These are phyloP conservation scores for Imbricaverruca yamaguchii DNA, from an alignment of 2,888 invertebrate species.

Conservation along the genomic window DNA sequence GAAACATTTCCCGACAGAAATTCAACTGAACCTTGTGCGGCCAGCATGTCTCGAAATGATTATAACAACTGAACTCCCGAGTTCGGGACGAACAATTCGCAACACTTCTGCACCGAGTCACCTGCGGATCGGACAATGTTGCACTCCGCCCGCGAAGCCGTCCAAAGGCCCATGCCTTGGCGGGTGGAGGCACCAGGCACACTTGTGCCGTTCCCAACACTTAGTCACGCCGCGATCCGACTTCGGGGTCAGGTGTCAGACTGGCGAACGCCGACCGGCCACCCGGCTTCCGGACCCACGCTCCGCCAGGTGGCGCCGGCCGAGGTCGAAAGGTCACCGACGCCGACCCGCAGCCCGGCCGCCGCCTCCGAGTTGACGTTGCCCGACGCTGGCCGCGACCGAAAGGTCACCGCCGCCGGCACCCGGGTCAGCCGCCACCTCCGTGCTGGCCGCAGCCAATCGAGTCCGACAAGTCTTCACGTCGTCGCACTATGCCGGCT, in stretches of 20 bases:
- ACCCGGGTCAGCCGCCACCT: background rate
- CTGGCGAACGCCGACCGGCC: background rate
- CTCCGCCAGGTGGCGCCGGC: constrained; percentile 5
- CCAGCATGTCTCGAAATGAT: no score
- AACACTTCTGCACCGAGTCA: no score
- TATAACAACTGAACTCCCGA: no score
- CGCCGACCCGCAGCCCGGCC: background rate
- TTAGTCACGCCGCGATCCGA: background rate
- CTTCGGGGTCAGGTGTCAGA: background rate
- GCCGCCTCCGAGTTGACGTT: no score
- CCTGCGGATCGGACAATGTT: no score
- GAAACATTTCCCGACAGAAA: no score
- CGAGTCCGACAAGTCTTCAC: no score
- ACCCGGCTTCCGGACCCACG: background rate
- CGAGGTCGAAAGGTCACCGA: background rate
- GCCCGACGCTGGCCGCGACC: no score
- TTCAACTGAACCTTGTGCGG: no score
- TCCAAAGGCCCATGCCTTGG: background rate
- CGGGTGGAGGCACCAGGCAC: background rate
- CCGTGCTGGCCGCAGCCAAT: background rate
- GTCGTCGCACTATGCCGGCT: no score
- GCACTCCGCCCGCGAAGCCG: no score
- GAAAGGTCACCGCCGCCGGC: background rate
- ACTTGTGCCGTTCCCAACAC: background rate
- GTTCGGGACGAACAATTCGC: no score